phyloP scores from a whole-genome alignment of 2,797 vertebrate species.

The Garrulus glandarius region DNA sequence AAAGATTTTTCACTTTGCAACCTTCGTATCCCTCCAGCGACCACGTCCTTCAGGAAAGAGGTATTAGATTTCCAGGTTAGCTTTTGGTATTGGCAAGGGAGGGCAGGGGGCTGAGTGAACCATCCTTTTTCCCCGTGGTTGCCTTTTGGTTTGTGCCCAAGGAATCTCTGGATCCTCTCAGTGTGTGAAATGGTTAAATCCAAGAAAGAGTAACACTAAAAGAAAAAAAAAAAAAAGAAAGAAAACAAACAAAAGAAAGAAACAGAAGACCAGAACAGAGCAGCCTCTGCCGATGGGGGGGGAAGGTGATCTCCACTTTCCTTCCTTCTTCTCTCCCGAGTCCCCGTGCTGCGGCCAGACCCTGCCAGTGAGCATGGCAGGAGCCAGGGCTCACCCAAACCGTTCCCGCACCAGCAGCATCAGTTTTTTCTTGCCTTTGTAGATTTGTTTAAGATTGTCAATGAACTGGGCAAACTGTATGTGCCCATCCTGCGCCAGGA shows the following conservation, averaged over 20 bases:
- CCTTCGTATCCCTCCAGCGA: slow-evolving; percentile 62
- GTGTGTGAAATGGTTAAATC: slow-evolving; percentile 56
- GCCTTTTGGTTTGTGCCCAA: slow-evolving; percentile 72
- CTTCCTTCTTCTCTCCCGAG: slow-evolving; percentile 54
- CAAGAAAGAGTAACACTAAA: not conserved
- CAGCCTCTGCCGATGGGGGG: slow-evolving; percentile 38
- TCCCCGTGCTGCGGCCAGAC: slow-evolving; percentile 33
- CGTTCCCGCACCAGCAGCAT: slow-evolving; percentile 97
- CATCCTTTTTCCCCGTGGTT: slow-evolving; percentile 66
- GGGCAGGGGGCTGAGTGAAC: slow-evolving; percentile 58
- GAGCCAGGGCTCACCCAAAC: slow-evolving; percentile 83
- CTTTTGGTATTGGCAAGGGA: slow-evolving; percentile 72
- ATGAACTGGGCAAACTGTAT: slow-evolving; percentile 98
- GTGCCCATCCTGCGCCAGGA: slow-evolving; percentile 94
- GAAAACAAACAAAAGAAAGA: not conserved
- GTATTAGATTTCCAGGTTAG: slow-evolving; percentile 71
- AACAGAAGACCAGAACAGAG: slow-evolving; percentile 58
- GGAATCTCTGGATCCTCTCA: slow-evolving; percentile 71
- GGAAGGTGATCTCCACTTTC: slow-evolving; percentile 47
- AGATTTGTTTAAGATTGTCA: slow-evolving; percentile 99
- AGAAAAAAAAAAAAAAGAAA: not conserved
- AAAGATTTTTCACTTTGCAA: slow-evolving; percentile 55
- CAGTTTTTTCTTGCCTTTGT: slow-evolving; percentile 99
- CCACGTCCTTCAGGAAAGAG: slow-evolving; percentile 64
- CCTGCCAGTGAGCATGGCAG: slow-evolving; percentile 2